Base-by-base conservation (phyloP, 2,888 invertebrate genomes). In the Philaethria dido region DNA sequence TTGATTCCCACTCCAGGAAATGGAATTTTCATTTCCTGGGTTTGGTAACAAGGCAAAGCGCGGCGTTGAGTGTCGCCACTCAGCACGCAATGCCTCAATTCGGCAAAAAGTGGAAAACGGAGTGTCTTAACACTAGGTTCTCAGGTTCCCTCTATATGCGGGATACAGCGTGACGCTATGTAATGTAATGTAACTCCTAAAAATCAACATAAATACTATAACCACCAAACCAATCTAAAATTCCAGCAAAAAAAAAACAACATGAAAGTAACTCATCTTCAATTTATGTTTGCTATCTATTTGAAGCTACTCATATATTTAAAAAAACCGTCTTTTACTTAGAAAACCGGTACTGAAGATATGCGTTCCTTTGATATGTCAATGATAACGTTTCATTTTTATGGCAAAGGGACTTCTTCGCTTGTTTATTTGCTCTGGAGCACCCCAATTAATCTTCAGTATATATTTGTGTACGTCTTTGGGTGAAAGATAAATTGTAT, bases 281-380 rank as follows among this genome's bases (percentile, higher is more conserved):
- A 55, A 55, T 55, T 20, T 55, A 20, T 36, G 39, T 18, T 39
- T 4, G 29, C 8, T 29, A 25, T 29, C 16, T 16, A 50, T 25
- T 29, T 4, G 22, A n/a, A 25, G 2, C n/a, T n/a, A 36, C 20
- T 36, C 29, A 9, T 20, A 52, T 18, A 33, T 54, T 62, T 52
- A 14, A 64, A 64, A 47, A 64, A 64, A 47, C 22, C 13, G 18
- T 39, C 36, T 16, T 22, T 47, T 29, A 48, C 47, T 54, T n/a
- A 50, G 48, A 14, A 18, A 25, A 4, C 48, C 20, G 47, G 64
- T 20, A 50, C 59, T 71, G 69, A 16, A 62, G 36, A 55, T 54
- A 33, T 62, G 73, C 74, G 74, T 77, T 75, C 72, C 74, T 76
- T 72, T 80, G 66, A 66, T 61, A 69, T 66, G 59, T 25, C 63